These are phyloP conservation scores for Temnopleurus reevesii DNA, from an alignment of 53 echinoderm and acorn worm species.

Conservation along the genomic window DNA sequence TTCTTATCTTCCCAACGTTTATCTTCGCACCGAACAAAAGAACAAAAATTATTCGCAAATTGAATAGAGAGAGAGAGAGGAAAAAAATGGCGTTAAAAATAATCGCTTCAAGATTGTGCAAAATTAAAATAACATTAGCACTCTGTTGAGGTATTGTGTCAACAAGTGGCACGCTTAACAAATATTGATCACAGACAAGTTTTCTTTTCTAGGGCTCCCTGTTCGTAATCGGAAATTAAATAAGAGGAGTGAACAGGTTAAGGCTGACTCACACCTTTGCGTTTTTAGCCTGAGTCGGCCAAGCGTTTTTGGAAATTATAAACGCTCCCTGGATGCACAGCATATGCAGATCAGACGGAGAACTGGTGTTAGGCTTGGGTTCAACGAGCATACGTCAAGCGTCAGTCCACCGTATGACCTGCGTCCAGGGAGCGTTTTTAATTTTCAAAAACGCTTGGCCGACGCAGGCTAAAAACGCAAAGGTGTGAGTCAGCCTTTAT, in stretches of 20 bases:
- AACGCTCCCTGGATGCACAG: no score
- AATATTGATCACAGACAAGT: conserved; percentile 16
- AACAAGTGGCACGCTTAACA: conserved; percentile 15
- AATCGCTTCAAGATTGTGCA: conserved; percentile 27
- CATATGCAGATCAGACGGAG: no score
- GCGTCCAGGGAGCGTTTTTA: no score
- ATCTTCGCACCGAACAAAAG: conserved; percentile 20
- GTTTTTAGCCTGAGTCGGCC: no score
- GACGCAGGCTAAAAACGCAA: no score
- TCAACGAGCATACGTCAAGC: no score
- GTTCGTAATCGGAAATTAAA: conserved; percentile 28
- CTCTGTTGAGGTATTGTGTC: conserved; percentile 15
- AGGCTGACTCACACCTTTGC: no score
- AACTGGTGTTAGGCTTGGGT: no score
- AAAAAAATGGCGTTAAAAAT: conserved; percentile 4
- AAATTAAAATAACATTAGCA: conserved; percentile 39
- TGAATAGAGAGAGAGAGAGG: neutral
- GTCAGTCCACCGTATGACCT: no score
- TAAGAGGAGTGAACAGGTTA: neutral
- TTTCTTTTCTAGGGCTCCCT: neutral
- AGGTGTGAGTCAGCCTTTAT: no score
- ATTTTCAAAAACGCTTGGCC: no score
- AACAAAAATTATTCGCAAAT: neutral
- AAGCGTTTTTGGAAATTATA: no score
- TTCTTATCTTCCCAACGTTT: conserved; percentile 31